phyloP scores from a whole-genome alignment of 2,797 vertebrate genomes.

The Sternotherus odoratus region DNA sequence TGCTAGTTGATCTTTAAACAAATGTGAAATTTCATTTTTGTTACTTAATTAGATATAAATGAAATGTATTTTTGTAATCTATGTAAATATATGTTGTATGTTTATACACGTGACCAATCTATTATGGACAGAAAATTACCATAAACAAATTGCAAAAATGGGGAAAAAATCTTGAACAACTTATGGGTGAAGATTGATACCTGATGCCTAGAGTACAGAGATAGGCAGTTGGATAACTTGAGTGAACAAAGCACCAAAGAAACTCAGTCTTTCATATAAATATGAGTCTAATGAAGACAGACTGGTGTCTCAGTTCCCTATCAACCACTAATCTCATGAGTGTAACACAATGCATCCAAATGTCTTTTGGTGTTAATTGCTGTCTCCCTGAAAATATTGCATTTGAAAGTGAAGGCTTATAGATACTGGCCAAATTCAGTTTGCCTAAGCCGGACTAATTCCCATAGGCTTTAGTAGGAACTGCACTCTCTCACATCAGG shows the following conservation, averaged over 20 bases:
- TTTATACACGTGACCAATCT: slow-evolving; percentile 79
- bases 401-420: slow-evolving; percentile 34
- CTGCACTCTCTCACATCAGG: background rate
- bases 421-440: slow-evolving; percentile 23
- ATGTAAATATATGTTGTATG: slow-evolving; percentile 83
- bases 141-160: slow-evolving; percentile 54
- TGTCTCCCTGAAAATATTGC: slow-evolving; percentile 54
- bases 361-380: slow-evolving; percentile 52
- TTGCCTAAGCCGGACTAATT: background rate
- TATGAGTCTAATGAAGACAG: slow-evolving; percentile 54
- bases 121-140: slow-evolving; percentile 66
- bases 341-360: slow-evolving; percentile 41
- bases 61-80: slow-evolving; percentile 88
- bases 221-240: slow-evolving; percentile 67
- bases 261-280: slow-evolving; percentile 74
- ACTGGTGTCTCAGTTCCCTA: slow-evolving; percentile 57
- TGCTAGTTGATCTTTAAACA: slow-evolving; percentile 73
- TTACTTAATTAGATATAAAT: slow-evolving; percentile 84
- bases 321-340: slow-evolving; percentile 37
- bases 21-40: slow-evolving; percentile 77
- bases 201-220: slow-evolving; percentile 39
- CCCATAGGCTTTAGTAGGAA: background rate
- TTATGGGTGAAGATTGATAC: slow-evolving; percentile 33
- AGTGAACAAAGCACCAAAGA: slow-evolving; percentile 80
- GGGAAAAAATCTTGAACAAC: slow-evolving; percentile 11